Conservation (phyloP, 2,888 invertebrate genomes). For the Drosophila histrio region DNA sequence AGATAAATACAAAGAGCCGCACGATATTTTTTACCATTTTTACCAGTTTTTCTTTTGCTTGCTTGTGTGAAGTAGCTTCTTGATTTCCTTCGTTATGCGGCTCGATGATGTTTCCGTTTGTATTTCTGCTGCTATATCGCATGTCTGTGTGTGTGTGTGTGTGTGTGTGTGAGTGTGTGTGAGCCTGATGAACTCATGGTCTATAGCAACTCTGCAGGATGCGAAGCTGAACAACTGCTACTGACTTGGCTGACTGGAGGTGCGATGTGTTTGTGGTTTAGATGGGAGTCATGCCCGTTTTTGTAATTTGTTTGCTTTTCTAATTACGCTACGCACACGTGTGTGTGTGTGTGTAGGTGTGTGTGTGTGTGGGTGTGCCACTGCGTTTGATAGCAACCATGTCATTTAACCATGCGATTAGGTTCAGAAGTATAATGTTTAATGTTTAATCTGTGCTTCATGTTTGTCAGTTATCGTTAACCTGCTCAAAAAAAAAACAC, state of each 20-base stretch:
- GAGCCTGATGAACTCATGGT: not conserved
- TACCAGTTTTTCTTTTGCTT: conserved; percentile 10
- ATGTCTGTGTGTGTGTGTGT: not conserved
- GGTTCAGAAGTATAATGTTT: conserved; percentile 50
- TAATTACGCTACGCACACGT: conserved; percentile 50
- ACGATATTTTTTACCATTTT: conserved; percentile 29
- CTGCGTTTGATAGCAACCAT: conserved; percentile 38
- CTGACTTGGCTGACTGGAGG: not conserved
- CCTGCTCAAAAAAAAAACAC: conserved; percentile 21
- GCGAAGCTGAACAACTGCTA: conserved; percentile 24
- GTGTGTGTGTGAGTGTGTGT: not conserved
- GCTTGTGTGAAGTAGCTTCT: conserved; percentile 57
- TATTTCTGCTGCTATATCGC: conserved; percentile 9
- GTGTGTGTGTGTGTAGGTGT: conserved; percentile 1
- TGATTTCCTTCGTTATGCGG: conserved; percentile 66
- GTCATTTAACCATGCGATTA: conserved; percentile 54
- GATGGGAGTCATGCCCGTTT: conserved; percentile 44
- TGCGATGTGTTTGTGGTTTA: conserved; percentile 18
- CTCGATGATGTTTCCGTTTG: conserved; percentile 57
- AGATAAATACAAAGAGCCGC: conserved; percentile 5
- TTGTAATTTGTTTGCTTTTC: conserved; percentile 65
- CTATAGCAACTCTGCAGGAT: conserved; percentile 2
- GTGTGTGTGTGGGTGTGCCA: conserved; percentile 3
- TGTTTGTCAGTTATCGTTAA: conserved; percentile 70
- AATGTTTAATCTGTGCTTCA: conserved; percentile 60